These are phyloP conservation scores for Acronicta aceris DNA, from an alignment of 2,888 invertebrate genomes.

Conservation along the genomic window DNA sequence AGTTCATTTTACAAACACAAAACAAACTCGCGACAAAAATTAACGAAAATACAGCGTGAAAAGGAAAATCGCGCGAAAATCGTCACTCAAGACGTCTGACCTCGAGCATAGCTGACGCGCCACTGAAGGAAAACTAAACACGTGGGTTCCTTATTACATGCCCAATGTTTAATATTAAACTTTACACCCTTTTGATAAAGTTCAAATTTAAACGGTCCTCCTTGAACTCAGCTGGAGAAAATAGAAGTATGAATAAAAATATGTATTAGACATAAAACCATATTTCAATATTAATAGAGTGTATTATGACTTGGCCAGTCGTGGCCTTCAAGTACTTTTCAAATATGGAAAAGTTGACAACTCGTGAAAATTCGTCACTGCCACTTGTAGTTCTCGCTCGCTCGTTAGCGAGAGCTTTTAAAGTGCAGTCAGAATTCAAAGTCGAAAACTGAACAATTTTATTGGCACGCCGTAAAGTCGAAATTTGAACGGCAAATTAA, in stretches of 20 bases:
- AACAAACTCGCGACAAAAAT: conserved; percentile 37
- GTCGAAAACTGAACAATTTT: conserved; percentile 10
- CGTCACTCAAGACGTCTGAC: conserved; percentile 64
- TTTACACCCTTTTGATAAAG: conserved; percentile 18
- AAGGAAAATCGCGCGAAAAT: conserved; percentile 60
- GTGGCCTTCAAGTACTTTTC: conserved; percentile 49
- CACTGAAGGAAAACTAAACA: conserved; percentile 76
- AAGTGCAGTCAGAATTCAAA: conserved; percentile 9
- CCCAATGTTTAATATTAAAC: conserved; percentile 34
- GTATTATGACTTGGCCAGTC: conserved; percentile 38
- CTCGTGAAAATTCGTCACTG: conserved; percentile 65
- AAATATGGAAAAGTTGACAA: conserved; percentile 65
- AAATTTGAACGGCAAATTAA: conserved; percentile 16
- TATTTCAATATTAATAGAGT: conserved; percentile 43
- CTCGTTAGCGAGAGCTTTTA: conserved; percentile 62
- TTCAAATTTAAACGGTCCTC: conserved; percentile 13
- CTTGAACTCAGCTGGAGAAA: conserved; percentile 32
- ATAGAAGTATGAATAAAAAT: conserved; percentile 35
- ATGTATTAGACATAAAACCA: conserved; percentile 47
- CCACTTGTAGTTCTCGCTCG: conserved; percentile 60
- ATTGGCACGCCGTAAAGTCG: not conserved
- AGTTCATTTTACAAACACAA: conserved; percentile 10
- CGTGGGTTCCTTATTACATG: conserved; percentile 62
- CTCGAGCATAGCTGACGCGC: conserved; percentile 71
- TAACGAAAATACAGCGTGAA: conserved; percentile 44